Evolutionary conservation across 2,113 vertebrate species (phyloP), one percentile per base, ranked within the genome.

Genomic region (Calidris pygmaea): DNA sequence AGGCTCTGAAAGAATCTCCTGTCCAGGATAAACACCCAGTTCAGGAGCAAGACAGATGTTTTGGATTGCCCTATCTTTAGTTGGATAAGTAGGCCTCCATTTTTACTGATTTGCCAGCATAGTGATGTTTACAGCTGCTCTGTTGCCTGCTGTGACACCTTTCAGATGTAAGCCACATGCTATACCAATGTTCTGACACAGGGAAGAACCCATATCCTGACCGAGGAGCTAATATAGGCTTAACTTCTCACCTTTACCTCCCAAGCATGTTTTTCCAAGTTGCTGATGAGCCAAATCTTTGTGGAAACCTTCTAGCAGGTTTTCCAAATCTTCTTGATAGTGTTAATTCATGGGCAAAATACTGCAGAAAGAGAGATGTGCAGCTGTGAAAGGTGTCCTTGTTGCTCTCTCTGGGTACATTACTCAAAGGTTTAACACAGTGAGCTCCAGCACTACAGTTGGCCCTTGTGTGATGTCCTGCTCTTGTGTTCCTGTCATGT

Each of bases 161-260:
- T 85, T 68, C 62, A 68, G 66, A 58, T 78, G 45, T 63, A 39
- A 96, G 45, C 23, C 82, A 65, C 50, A 6, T 41, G 27, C 16
- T 63, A 20, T 27, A 82, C 43, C 47, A 45, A 68, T 48, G 26
- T 24, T 45, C 39, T 76, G 58, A 45, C 23, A 71, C 35, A 37
- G 39, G 60, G 37, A 45, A 96, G 71, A 94, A 96, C 71, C 41
- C 3, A 7, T 79, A 53, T 41, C 29, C 55, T 70, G 77, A 75
- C 27, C 4, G 11, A 32, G 52, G 60, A 93, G 76, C 41, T 67
- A 60, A 39, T n/a, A 30, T 2, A 71, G n/a, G 15, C 93, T 96
- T 96, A 66, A 56, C 22, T 82, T 92, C n/a, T 5, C 71, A 37
- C 19, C 66, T 85, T 95, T 85, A 60, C 35, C 72, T 92, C 55